Evolutionary conservation across 2,113 vertebrate species (phyloP).

Genomic region (Tupaia tana): DNA sequence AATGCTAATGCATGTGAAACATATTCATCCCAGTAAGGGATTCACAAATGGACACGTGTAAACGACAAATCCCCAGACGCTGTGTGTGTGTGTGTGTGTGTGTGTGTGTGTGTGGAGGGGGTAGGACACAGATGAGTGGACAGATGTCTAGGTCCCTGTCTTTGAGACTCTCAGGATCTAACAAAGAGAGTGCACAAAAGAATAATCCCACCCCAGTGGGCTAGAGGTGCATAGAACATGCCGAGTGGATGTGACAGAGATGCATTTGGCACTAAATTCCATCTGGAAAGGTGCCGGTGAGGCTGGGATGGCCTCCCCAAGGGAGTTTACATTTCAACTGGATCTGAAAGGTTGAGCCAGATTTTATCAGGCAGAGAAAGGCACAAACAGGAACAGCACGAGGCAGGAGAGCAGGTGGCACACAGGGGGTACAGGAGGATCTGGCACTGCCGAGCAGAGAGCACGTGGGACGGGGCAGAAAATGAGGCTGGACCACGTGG

Average conservation of each 20-base stretch:
- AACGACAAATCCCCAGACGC: not conserved
- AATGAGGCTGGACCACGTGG: rapidly evolving
- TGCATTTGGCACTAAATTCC: not conserved
- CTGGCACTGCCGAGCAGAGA: not conserved
- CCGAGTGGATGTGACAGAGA: not conserved
- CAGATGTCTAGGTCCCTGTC: not conserved
- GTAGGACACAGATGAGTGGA: not conserved
- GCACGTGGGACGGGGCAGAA: not conserved
- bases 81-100: not conserved
- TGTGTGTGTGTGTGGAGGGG: not conserved
- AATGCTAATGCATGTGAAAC: not conserved
- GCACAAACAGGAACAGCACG: not conserved
- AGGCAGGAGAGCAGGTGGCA: not conserved
- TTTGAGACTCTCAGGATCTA: not conserved
- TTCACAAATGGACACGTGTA: not conserved
- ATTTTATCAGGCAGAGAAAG: not conserved
- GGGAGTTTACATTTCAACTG: not conserved
- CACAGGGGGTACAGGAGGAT: not conserved
- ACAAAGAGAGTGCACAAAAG: not conserved
- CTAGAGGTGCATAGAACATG: not conserved
- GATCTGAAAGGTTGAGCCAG: not conserved
- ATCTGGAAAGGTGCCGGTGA: not conserved
- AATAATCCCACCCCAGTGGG: not conserved
- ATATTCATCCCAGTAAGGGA: not conserved
- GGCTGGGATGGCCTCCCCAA: not conserved